Evolutionary conservation across 2,888 invertebrate species (phyloP), one percentile per base, ranked within the genome.

Genomic region (Seladonia tumulorum): DNA sequence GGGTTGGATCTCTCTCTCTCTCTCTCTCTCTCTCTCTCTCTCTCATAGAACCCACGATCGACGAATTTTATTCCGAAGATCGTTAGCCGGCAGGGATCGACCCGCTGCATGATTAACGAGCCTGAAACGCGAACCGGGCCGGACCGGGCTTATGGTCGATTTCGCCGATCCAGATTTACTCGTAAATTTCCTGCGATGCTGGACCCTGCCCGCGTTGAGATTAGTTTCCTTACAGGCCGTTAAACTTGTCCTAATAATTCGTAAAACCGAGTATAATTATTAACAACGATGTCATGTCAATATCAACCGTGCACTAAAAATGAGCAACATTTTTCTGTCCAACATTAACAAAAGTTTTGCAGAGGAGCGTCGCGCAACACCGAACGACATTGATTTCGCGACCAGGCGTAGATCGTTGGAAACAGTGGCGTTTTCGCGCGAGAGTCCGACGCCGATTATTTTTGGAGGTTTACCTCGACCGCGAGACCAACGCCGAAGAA

Each of bases 381-480:
- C 35, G 35, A 35, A 35, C 35, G 35, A 35, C 35, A 35, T 35
- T 35, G 35, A 35, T 35, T 35, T 5, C 35, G 35, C 1, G 3
- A 35, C 35, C 35, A 35, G 35, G 35, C 35, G 35, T 35, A 35
- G 35, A 53, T 18, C 22, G 22, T 53, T 57, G 68, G 57, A 66
- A 85, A 85, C 63, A 63, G 85, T 18, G 79, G 71, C 76, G 84
- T 57, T 77, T 68, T 76, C 70, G 76, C 81, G 79, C 81, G 57
- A 42, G 74, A 68, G 71, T 60, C 76, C 66, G 75, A 25, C 35
- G 76, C 57, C 66, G 87, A 88, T 89, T 89, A 89, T 89, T 89
- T 90, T 89, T 45, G 90, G 88, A 89, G 75, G 82, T 85, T 89
- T 83, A 85, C 83, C 80, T 82, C 83, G 85, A 76, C 73, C 74